A percentile compares a stretch with the other conserved stretches of the same genome.
Evolutionary conservation across 1,140 invertebrate species (phyloP).

Genomic region (Drosophila suzukii): DNA sequence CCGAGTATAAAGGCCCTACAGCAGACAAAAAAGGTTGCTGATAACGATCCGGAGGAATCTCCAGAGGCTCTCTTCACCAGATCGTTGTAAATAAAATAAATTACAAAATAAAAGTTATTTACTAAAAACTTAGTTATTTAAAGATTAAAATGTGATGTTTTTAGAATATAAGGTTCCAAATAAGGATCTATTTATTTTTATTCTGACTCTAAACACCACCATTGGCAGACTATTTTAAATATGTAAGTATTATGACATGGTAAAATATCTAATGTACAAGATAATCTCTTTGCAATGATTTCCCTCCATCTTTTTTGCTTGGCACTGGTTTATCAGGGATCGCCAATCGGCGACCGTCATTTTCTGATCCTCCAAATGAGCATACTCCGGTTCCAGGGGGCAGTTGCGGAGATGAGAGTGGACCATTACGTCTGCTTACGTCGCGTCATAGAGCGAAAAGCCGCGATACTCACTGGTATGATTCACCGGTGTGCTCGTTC

Average conservation of each 20-base stretch:
- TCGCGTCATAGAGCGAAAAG: slow-evolving; percentile 86
- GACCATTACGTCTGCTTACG: slow-evolving; percentile 42
- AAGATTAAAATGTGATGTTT: too few relatives aligned
- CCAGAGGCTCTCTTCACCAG: too few relatives aligned
- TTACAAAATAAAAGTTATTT: too few relatives aligned
- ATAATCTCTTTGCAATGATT: neutral
- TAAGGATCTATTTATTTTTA: too few relatives aligned
- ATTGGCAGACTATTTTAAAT: too few relatives aligned
- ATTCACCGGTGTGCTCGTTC: slow-evolving; percentile 82
- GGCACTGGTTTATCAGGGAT: slow-evolving; percentile 55
- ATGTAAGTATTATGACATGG: neutral
- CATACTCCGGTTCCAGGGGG: slow-evolving; percentile 48
- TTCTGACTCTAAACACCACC: too few relatives aligned
- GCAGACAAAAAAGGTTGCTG: too few relatives aligned
- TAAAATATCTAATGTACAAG: neutral
- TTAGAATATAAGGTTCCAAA: too few relatives aligned
- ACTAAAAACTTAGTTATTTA: too few relatives aligned
- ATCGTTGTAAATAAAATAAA: too few relatives aligned
- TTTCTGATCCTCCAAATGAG: slow-evolving; percentile 12
- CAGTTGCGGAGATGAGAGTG: slow-evolving; percentile 62
- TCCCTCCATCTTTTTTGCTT: slow-evolving; percentile 34
- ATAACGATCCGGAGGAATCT: too few relatives aligned
- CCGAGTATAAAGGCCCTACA: too few relatives aligned
- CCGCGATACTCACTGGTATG: slow-evolving; percentile 69
- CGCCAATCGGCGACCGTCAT: slow-evolving; percentile 53